Base-by-base conservation (phyloP, 2,797 vertebrate genomes). In the Scolopax bukidnonensis region DNA sequence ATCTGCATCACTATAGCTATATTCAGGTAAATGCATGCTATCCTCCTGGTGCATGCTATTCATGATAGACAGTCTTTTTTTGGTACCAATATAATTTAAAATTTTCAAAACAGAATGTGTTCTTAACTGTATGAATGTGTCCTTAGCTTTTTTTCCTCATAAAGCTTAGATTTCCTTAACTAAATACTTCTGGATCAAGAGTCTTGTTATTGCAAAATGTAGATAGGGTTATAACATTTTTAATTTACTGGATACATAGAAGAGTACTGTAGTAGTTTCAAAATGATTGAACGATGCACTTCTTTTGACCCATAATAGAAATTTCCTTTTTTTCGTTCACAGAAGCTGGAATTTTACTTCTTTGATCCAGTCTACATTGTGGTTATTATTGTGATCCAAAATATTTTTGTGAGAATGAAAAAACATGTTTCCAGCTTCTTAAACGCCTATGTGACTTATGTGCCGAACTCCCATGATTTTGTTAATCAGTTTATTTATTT, bases 381-480 rank as follows among this genome's bases (percentile, higher is more conserved):
- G 2, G 16, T 68, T 79, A 24, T 17, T 54, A 4, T 21, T 54
- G 27, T 30, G 80, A 47, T 43, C 20, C 13, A 33, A 18, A 81
- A 38, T 45, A 50, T 36, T 70, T 76, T 63, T 32, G 9, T 40
- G 32, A 17, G 13, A 59, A 32, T 54, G 4, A 30, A 69, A 83
- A 68, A 57, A 12, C 3, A 1, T 14, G 14, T 43, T 84, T 74
- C 51, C 16, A 48, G 21, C 40, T 36, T n/a, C 40, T 84, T 54
- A 74, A n/a, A 59, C 32, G 4, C 25, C 5, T 16, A 7, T 1
- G 0, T 11, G 10, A 60, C 43, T 57, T 59, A 32, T 5, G 12
- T 67, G n/a, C 30, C 20, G 30, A 59, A 6, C 23, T 84, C 27
- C 40, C 14, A 43, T n/a, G 30, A n/a, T 38, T 89, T n/a, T 84